A percentile compares a stretch with the other conserved stretches of the same genome.
phyloP scores from a whole-genome alignment of 2,797 vertebrate species.

The Pangasius mekongensis region DNA sequence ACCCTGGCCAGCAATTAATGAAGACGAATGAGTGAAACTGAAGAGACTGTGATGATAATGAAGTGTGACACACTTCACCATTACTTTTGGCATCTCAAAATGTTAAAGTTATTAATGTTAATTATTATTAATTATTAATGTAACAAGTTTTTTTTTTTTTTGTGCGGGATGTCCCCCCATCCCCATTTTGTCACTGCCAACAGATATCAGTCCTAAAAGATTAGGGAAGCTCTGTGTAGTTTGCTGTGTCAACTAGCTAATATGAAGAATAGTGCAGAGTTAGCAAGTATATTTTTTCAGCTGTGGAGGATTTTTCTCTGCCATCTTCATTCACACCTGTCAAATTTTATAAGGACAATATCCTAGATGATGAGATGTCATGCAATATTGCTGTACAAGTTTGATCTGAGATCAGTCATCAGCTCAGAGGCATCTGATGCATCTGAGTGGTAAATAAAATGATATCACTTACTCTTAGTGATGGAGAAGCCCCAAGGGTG shows the following conservation, averaged over 20 bases:
- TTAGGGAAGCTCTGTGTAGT: not conserved
- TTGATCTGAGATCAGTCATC: not conserved
- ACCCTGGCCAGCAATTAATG: not conserved
- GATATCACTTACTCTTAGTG: not conserved
- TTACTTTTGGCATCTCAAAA: not conserved
- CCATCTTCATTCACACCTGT: not conserved
- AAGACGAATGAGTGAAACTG: not conserved
- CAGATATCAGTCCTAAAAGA: not conserved
- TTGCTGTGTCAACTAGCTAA: not conserved
- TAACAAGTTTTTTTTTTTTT: no score
- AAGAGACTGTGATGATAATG: not conserved
- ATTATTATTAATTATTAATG: no score
- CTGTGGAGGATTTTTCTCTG: not conserved
- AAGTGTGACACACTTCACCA: no score
- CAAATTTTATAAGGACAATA: not conserved
- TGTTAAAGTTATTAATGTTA: not conserved
- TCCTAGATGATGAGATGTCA: not conserved
- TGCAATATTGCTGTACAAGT: not conserved
- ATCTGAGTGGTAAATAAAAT: slow-evolving; percentile 8
- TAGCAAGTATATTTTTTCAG: not conserved
- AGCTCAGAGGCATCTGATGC: not conserved
- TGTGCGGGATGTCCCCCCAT: not conserved
- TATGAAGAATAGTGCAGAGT: not conserved
- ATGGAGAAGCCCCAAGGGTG: not conserved
- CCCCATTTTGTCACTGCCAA: not conserved